These are phyloP conservation scores for Cinclus cinclus DNA, from an alignment of 2,113 vertebrate species.

Conservation along the genomic window DNA sequence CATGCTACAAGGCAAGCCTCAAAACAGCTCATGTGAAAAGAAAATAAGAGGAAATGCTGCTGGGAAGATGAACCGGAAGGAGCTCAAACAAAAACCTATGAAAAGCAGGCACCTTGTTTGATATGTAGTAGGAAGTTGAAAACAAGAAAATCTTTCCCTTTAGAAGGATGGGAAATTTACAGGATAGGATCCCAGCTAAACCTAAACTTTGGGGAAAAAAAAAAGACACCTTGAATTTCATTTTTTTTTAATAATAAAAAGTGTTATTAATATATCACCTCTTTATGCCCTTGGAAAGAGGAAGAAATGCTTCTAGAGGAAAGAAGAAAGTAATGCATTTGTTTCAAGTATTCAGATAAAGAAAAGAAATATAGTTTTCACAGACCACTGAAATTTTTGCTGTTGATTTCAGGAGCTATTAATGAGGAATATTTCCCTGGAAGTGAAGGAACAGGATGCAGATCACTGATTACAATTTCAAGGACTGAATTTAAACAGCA, in stretches of 20 bases:
- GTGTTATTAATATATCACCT: too few species aligned
- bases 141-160: not conserved
- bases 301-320: too few species aligned
- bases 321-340: too few species aligned
- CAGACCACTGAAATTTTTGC: too few species aligned
- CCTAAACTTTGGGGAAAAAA: not conserved
- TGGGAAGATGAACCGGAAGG: not conserved
- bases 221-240: not conserved
- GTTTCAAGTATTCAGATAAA: too few species aligned
- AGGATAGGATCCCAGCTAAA: not conserved
- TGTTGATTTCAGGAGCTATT: too few species aligned
- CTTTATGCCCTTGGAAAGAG: too few species aligned
- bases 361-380: too few species aligned
- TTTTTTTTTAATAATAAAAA: not conserved
- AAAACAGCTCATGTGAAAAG: not conserved
- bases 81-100: not conserved
- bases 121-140: not conserved
- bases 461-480: too few species aligned
- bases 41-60: not conserved
- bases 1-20: not conserved
- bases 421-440: too few species aligned
- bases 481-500: too few species aligned
- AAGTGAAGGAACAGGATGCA: too few species aligned
- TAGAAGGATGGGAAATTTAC: not conserved
- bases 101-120: not conserved